Base-by-base conservation (phyloP, 2,888 invertebrate species). In the Cryptocephalus moraei region DNA sequence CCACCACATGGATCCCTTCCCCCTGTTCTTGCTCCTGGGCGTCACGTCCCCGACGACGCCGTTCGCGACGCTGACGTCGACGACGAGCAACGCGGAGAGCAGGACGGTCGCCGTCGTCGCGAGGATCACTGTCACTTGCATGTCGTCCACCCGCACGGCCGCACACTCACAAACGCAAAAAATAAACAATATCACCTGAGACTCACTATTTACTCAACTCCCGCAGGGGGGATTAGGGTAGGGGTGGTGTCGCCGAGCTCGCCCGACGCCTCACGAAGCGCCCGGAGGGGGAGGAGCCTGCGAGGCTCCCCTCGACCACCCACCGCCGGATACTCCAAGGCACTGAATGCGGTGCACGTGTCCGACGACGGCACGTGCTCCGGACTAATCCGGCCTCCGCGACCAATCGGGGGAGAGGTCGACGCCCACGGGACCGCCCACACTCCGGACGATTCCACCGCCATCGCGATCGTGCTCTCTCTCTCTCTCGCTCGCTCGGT, bases 1-100 rank as follows among this genome's bases (percentile, higher is more conserved):
- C 90, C 91, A 91, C 91, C 91, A 91, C 85, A 88, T 90, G 62
- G 89, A 88, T 69, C 91, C 90, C 65, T 88, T 80, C 64, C 89
- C 89, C 67, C 88, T 77, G 67, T 85, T 81, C 60, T 77, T 80
- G 62, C 63, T 72, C 60, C 69, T 68, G 59, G 68, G 50, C 41
- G 59, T 60, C 44, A 64, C 63, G 57, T 67, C 62, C 46, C 59
- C 63, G 38, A 58, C 49, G 44, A 49, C 56, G 53, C 73, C 50
- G 48, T 54, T 52, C 44, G 38, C 49, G 44, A 58, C 48, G 13
- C 31, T 40, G 9, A 40, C 9, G 13, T 40, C 40, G 40, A 40
- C 9, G 22, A 40, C 40, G 40, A 45, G 49, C 52, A 49, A 50
- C 41, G 44, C 45, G 48, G 22, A 38, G 40, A 39, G 48, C 22